A percentile compares a stretch with the other conserved stretches of the same genome.
Conservation (phyloP, 2,113 vertebrate species). For the Pandion haliaetus region DNA sequence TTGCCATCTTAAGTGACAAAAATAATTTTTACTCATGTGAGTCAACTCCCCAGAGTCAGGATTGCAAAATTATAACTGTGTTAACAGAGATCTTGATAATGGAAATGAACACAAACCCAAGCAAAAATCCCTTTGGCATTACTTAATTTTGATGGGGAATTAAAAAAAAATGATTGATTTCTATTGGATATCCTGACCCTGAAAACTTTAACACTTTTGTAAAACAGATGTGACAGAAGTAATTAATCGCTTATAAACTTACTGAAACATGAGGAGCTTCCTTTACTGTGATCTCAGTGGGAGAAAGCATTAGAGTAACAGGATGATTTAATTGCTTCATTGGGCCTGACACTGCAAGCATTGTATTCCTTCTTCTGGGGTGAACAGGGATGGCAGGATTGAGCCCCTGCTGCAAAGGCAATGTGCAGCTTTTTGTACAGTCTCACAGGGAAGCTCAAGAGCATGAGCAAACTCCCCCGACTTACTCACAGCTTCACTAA, state of each 20-base stretch:
- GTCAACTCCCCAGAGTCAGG: not conserved
- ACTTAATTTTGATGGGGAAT: not conserved
- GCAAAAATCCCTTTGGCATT: not conserved
- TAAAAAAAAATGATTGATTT: not conserved
- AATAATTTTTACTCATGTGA: slow-evolving; percentile 34
- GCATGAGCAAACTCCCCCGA: not conserved
- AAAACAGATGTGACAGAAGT: not conserved
- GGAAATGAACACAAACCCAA: not conserved
- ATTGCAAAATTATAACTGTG: not conserved
- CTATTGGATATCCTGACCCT: not conserved
- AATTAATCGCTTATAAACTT: not conserved
- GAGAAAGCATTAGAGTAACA: not conserved
- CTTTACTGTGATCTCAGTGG: not conserved
- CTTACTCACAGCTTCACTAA: slow-evolving; percentile 14
- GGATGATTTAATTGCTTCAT: not conserved
- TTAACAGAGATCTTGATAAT: not conserved
- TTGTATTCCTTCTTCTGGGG: not conserved
- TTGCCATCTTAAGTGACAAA: slow-evolving; percentile 49
- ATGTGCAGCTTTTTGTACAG: not conserved
- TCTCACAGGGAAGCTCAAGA: not conserved
- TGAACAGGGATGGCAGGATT: not conserved
- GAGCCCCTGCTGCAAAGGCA: not conserved
- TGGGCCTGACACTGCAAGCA: not conserved
- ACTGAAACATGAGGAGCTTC: not conserved
- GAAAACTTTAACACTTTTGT: not conserved